Evolutionary conservation across 2,113 vertebrate species (phyloP), one percentile per base, ranked within the genome.

Genomic region (zebrafish (Danio rerio)): DNA sequence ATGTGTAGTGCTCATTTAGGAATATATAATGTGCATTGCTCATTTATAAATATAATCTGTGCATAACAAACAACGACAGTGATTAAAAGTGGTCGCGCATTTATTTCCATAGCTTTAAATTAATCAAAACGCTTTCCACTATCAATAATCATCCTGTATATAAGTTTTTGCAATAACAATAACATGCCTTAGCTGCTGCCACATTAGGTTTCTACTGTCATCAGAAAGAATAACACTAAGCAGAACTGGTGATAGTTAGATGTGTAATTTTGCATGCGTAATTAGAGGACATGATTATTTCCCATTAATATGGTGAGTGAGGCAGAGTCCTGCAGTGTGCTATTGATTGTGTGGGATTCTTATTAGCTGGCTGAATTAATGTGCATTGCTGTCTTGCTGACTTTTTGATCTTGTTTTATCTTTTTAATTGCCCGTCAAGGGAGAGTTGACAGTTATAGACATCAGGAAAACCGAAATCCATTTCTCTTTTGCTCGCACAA

Each of bases 401-500:
- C 88, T 85, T 87, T 31, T 81, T 89, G 83, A 88, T 88, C 88
- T 90, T 81, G 79, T 88, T 88, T 84, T 85, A 89, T 89, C 85
- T 89, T 84, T 88, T 90, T 89, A 89, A 90, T 89, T 89, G 86
- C 74, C 75, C 73, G 69, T 86, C 84, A 86, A 82, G 86, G 80
- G 83, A 87, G 66, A 81, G 73, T 69, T 85, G 86, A 89, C 84
- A 87, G 87, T 82, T 87, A 88, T 77, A 87, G 89, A 88, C 85
- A 78, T 56, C 73, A 52, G 52, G 73, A 82, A 87, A 87, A 88
- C 81, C 83, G 74, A 86, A 89, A 87, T 88, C 79, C 81, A 75
- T 85, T 89, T 86, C 75, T 84, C 66, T 59, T 79, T 80, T 59
- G 71, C 82, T 82, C 52, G 66, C 50, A 66, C 78, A 88, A 81